Conservation (phyloP, 2,113 vertebrate species). For the Ptilonorhynchus violaceus region DNA sequence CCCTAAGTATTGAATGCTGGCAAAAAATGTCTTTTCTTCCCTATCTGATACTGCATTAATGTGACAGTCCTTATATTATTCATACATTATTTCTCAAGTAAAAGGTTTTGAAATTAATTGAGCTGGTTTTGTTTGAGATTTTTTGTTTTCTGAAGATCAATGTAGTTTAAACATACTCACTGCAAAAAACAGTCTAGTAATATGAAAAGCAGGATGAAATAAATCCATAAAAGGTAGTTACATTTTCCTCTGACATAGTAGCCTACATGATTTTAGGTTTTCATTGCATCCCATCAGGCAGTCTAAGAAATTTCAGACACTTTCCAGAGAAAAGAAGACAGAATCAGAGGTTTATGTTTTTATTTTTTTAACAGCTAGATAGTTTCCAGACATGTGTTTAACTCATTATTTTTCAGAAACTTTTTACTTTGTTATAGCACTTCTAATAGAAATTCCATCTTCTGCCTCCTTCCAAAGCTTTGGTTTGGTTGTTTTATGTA, state of each 20-base stretch:
- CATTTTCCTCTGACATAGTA: neutral
- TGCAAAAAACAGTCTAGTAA: neutral
- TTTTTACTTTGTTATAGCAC: neutral
- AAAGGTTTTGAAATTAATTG: neutral
- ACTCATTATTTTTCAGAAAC: neutral
- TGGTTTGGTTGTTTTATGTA: neutral
- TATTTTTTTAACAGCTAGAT: neutral
- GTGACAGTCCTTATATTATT: neutral
- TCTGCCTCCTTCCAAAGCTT: neutral
- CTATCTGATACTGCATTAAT: neutral
- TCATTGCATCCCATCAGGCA: neutral
- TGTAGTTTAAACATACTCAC: neutral
- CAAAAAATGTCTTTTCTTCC: neutral
- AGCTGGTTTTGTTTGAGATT: neutral
- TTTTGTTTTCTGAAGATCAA: neutral
- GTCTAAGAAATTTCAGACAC: neutral
- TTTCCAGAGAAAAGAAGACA: neutral
- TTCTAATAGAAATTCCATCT: neutral
- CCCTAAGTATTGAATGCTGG: neutral
- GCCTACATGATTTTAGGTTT: neutral
- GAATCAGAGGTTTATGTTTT: neutral
- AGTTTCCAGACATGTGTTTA: neutral
- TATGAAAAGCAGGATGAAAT: neutral
- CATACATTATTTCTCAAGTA: neutral
- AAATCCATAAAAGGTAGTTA: neutral